A percentile compares a stretch with the other conserved stretches of the same genome.
Conservation (phyloP, 2,888 invertebrate species). For the Empis stercorea region DNA sequence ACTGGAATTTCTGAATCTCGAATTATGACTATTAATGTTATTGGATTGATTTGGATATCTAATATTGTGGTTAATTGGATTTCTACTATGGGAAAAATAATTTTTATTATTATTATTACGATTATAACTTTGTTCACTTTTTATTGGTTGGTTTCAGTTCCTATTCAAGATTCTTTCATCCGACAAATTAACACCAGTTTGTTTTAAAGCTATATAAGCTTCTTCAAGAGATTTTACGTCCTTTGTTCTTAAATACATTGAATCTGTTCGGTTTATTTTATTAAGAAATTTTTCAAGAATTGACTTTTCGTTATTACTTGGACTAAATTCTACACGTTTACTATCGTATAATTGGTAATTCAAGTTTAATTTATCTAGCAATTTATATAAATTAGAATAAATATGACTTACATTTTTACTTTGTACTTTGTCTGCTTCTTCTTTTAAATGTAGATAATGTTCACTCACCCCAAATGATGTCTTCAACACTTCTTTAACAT, state of each 20-base stretch:
- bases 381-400: slow-evolving; percentile 1
- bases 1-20: background rate
- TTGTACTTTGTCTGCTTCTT: slow-evolving; percentile 2
- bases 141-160: background rate
- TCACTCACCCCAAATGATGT: slow-evolving; percentile 1
- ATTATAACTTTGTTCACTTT: background rate
- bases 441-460: slow-evolving; percentile 1
- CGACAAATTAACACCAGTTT: background rate
- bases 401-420: background rate
- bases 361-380: slow-evolving; percentile 4
- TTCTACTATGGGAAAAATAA: too few species aligned
- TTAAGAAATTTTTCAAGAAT: background rate
- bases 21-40: background rate
- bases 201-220: background rate
- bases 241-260: slow-evolving; percentile 1
- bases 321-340: background rate
- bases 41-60: too few species aligned
- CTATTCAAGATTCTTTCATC: background rate
- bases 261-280: background rate
- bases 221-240: background rate
- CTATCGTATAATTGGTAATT: slow-evolving; percentile 1
- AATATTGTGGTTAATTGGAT: too few species aligned
- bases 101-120: too few species aligned
- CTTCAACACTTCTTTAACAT: background rate
- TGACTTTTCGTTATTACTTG: background rate